Evolutionary conservation across 2,113 vertebrate genomes (phyloP).

Genomic region (Campylorhamphus procurvoides): DNA sequence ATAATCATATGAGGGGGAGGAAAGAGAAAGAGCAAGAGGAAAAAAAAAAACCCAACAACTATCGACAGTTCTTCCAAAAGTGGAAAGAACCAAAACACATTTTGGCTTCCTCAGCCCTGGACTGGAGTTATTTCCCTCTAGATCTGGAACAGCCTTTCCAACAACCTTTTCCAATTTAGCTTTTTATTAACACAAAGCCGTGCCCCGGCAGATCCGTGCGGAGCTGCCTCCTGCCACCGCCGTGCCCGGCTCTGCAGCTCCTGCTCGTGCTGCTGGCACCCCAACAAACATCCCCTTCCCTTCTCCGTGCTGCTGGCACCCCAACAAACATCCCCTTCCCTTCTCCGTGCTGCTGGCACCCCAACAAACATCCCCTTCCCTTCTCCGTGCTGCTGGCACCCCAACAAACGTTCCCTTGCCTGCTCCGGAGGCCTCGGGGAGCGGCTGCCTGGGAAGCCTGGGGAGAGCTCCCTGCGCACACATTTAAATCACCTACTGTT

Average conservation of each 20-base stretch:
- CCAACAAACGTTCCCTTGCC: not conserved
- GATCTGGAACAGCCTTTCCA: not conserved
- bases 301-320: not conserved
- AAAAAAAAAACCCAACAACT: not conserved
- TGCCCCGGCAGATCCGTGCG: not conserved
- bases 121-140: not conserved
- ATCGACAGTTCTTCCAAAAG: not conserved
- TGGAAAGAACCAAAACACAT: conserved; percentile 7
- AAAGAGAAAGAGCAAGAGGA: not conserved
- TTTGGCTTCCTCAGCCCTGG: not conserved
- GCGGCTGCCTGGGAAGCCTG: not conserved
- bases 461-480: not conserved
- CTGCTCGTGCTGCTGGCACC: not conserved
- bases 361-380: not conserved
- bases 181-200: not conserved
- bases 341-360: not conserved
- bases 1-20: conserved; percentile 16
- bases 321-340: not conserved
- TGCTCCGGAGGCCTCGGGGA: not conserved
- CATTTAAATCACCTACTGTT: not conserved
- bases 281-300: not conserved
- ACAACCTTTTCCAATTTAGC: not conserved
- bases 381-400: not conserved
- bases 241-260: not conserved
- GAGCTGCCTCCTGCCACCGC: not conserved